Base-by-base conservation (phyloP, 1,140 invertebrate species). In the Patella vulgata region DNA sequence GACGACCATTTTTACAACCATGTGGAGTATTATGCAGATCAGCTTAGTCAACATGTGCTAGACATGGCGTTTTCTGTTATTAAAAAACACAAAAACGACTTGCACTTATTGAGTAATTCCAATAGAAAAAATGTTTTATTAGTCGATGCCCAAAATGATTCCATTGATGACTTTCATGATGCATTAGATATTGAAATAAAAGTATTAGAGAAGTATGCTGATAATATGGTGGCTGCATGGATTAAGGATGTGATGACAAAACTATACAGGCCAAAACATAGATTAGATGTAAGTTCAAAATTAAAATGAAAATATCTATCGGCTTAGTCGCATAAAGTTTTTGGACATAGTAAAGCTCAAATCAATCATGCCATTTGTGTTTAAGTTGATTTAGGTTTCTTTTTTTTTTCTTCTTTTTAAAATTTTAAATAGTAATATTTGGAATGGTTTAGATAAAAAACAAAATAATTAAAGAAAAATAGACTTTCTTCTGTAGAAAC, bases 191-290 rank as follows among this genome's bases (percentile, higher is more conserved):
- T 69, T 52, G 61, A 63, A 23, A 68, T 59, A 39, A 21, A 44
- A 42, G 39, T 42, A 27, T 23, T 75, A 8, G 70, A 75, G 48
- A 44, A 52, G 11, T 68, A 65, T 63, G 70, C 73, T 25, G 59
- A 63, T 12, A 40, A 48, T 19, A 19, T 75, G 21, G 64, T 70
- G 19, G 33, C 60, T 43, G 31, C 53, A 51, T 56, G 72, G 8
- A n/a, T 75, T 14, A 46, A 68, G 1, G 44, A 42, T 40, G 52
- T 21, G 11, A 21, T 44, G 40, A 52, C 17, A 9, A 8, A 11
- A 19, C 17, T 51, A 12, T 51, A 28, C 27, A 12, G 28, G 11
- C 17, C 23, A 51, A 51, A 17, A 25, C 21, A 51, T 28, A 31
- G 9, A 27, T 25, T 17, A 23, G 21, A 25, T 30, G 28, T n/a